Percentiles rank a stretch among this genome's conserved stretches.
These are phyloP conservation scores for Olivierus martensii DNA, from an alignment of 1,140 invertebrate species.

Conservation along the genomic window DNA sequence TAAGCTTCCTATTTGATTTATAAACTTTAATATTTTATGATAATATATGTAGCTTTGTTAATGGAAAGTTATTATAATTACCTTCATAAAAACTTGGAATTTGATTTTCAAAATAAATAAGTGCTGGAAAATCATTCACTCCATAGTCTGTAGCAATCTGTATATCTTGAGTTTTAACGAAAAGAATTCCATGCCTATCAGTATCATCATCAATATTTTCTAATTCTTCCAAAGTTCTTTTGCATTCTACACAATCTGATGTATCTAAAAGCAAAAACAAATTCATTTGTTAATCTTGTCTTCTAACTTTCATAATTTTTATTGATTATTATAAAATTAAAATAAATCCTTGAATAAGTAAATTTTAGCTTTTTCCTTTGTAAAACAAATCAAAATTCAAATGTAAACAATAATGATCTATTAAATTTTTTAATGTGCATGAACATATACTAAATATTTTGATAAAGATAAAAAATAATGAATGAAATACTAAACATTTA, in stretches of 20 bases:
- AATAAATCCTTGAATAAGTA: too few relatives aligned
- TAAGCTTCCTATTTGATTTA: slow-evolving; percentile 68
- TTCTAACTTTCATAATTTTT: too few relatives aligned
- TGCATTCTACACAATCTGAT: slow-evolving; percentile 67
- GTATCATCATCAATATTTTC: slow-evolving; percentile 94
- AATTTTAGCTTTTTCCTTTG: too few relatives aligned
- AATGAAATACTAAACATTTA: too few relatives aligned
- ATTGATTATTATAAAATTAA: too few relatives aligned
- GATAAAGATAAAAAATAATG: too few relatives aligned
- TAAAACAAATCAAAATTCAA: too few relatives aligned
- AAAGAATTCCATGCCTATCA: slow-evolving; percentile 77
- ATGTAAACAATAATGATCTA: too few relatives aligned
- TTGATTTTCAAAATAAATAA: slow-evolving; percentile 80
- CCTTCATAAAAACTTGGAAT: slow-evolving; percentile 83
- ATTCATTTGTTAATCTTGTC: too few relatives aligned
- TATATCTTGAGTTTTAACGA: slow-evolving; percentile 79
- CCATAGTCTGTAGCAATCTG: slow-evolving; percentile 72
- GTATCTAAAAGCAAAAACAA: too few relatives aligned
- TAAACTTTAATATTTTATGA: background rate
- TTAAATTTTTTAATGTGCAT: too few relatives aligned
- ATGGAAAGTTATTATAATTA: slow-evolving; percentile 34
- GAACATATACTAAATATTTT: too few relatives aligned
- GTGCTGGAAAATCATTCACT: slow-evolving; percentile 70
- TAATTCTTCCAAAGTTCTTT: slow-evolving; percentile 67
- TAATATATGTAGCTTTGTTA: slow-evolving; percentile 63